Evolutionary conservation across 2,113 vertebrate species (phyloP), one percentile per base, ranked within the genome.

Genomic region (Lepus timidus): DNA sequence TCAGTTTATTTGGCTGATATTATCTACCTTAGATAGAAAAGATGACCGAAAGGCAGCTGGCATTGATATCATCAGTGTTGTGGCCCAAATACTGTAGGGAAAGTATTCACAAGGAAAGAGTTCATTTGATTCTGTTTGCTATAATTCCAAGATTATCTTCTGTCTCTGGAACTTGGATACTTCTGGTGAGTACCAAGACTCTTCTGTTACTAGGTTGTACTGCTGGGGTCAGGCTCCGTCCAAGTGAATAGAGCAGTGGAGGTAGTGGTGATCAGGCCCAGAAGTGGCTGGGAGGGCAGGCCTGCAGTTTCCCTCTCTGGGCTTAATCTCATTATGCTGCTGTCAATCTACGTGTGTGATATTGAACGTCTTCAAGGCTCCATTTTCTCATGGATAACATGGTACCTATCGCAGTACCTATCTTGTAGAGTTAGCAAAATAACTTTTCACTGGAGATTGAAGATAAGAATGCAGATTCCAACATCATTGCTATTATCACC

Each of bases 231-330:
- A 33, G 31, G 44, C 25, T 68, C 17, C 74, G 14, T 29, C 4
- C 5, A 52, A 17, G 11, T 20, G 44, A n/a, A 9, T 3, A n/a
- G 44, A 2, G 12, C 3, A 4, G 0, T 1, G 4, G 7, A 23
- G 23, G 19, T 29, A 3, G 6, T 2, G 9, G 36, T 29, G 49
- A 81, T 4, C 14, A 3, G 4, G 4, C 4, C 3, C 16, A 25
- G 12, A 9, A 6, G 25, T 1, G 3, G 1, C 33, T 7, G 3
- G 51, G 31, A 86, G 20, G 20, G 14, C 25, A 23, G 52, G 80
- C 1, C 36, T 9, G 12, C 51, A 52, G 65, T 12, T 12, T 19
- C 1, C 27, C 0, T 13, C 25, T 78, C 78, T 55, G 70, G n/a
- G 6, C 58, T 91, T 81, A 22, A 44, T 71, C 78, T 76, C 9